Conservation (phyloP, 2,888 invertebrate species). For the Synergus laeviventris region DNA sequence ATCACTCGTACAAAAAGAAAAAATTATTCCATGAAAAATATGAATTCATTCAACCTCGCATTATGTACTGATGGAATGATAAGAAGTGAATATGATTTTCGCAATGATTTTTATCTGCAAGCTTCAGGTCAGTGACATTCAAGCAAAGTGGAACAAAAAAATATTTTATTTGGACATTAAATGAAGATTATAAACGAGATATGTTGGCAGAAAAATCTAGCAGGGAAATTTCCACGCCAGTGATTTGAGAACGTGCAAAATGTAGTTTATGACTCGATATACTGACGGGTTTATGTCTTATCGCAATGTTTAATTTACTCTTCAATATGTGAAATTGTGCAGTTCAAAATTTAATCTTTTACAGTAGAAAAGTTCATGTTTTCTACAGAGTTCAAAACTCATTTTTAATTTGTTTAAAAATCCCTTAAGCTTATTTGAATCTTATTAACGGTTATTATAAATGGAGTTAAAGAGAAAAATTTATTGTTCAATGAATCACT, state of each 20-base stretch:
- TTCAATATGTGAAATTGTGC: background rate
- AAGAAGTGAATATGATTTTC: background rate
- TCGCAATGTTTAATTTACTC: slow-evolving; percentile 53
- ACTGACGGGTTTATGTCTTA: slow-evolving; percentile 48
- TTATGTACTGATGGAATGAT: background rate
- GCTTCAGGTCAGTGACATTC: background rate
- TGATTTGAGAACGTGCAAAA: background rate
- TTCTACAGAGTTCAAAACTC: too few species aligned
- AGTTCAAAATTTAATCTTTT: background rate
- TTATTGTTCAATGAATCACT: background rate
- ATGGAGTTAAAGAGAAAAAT: background rate
- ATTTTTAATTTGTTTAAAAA: too few species aligned
- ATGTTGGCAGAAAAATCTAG: background rate
- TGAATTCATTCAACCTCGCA: background rate
- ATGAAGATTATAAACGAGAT: background rate
- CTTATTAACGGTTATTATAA: too few species aligned
- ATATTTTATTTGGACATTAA: background rate
- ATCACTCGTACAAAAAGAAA: background rate
- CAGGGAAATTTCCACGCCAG: slow-evolving; percentile 10
- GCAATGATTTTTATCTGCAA: background rate
- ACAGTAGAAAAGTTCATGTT: background rate
- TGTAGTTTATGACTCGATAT: slow-evolving; percentile 19
- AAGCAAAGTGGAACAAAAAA: background rate
- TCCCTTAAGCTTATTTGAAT: too few species aligned
- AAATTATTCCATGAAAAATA: background rate